phyloP scores from a whole-genome alignment of 1,140 invertebrate genomes.

The Himalopsyche phryganea region DNA sequence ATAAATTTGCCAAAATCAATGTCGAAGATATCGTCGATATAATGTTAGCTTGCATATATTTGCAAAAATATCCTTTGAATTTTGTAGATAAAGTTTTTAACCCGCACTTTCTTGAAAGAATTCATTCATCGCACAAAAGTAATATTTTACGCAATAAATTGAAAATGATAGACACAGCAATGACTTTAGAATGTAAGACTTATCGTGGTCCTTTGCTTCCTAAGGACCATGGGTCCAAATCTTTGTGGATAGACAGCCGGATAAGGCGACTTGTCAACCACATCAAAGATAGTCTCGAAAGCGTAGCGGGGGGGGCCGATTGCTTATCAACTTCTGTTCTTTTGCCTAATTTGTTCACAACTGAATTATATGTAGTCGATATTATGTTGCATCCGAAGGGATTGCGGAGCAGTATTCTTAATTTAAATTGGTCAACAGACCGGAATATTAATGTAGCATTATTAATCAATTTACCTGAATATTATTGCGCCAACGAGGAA shows the following conservation, averaged over 20 bases:
- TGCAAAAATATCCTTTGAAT: slow-evolving; percentile 62
- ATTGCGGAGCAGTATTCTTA: slow-evolving; percentile 41
- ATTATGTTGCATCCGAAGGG: slow-evolving; percentile 55
- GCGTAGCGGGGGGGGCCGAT: slow-evolving; percentile 44
- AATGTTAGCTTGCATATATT: slow-evolving; percentile 62
- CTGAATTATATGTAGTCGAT: slow-evolving; percentile 62
- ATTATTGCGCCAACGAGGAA: slow-evolving; percentile 57
- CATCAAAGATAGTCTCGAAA: slow-evolving; percentile 46
- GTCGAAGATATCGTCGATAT: slow-evolving; percentile 60
- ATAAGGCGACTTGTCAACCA: slow-evolving; percentile 53
- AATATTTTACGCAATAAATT: slow-evolving; percentile 49
- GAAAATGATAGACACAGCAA: slow-evolving; percentile 60
- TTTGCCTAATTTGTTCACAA: slow-evolving; percentile 54
- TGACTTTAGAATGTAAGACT: slow-evolving; percentile 60
- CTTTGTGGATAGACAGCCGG: slow-evolving; percentile 52
- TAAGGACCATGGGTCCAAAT: slow-evolving; percentile 49
- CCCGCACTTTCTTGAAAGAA: slow-evolving; percentile 58
- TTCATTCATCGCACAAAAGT: slow-evolving; percentile 47
- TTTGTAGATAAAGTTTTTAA: slow-evolving; percentile 62
- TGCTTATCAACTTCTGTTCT: slow-evolving; percentile 51
- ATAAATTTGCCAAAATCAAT: slow-evolving; percentile 59
- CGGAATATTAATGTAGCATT: slow-evolving; percentile 53
- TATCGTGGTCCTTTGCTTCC: slow-evolving; percentile 61
- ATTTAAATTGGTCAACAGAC: slow-evolving; percentile 43
- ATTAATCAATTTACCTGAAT: slow-evolving; percentile 63